Percentiles rank a stretch among this genome's conserved stretches.
These are phyloP conservation scores for Otis tarda DNA, from an alignment of 2,113 vertebrate genomes.

Conservation along the genomic window DNA sequence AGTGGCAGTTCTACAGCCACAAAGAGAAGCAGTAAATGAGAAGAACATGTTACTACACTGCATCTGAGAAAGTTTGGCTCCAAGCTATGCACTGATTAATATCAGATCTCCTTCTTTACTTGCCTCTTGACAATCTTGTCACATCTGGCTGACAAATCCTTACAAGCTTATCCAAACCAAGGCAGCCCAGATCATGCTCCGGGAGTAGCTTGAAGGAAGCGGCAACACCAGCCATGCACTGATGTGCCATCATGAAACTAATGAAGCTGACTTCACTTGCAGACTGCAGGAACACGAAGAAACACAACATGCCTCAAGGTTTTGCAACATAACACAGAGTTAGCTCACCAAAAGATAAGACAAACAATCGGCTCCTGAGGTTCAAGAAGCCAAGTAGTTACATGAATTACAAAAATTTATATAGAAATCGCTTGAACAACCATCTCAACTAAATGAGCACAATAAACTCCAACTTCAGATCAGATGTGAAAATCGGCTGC, in stretches of 20 bases:
- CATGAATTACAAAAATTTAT: constrained; percentile 41
- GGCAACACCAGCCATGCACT: constrained; percentile 75
- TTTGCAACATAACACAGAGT: constrained; percentile 66
- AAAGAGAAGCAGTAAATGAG: constrained; percentile 81
- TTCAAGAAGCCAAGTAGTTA: constrained; percentile 65
- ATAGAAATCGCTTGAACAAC: neutral
- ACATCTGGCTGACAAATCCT: constrained; percentile 93
- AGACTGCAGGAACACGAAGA: constrained; percentile 73
- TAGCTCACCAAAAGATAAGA: constrained; percentile 68
- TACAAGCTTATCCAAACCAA: constrained; percentile 82
- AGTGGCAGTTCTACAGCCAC: constrained; percentile 78
- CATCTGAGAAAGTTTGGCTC: constrained; percentile 89
- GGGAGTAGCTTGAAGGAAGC: constrained; percentile 80
- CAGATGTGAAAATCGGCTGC: constrained; percentile 22
- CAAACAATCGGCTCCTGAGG: constrained; percentile 66
- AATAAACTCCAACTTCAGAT: constrained; percentile 27
- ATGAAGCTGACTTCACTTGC: constrained; percentile 82
- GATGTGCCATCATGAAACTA: constrained; percentile 84
- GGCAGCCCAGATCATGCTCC: constrained; percentile 76
- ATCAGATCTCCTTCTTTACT: constrained; percentile 87
- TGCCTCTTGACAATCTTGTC: constrained; percentile 87
- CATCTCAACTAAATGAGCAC: neutral
- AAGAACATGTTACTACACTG: constrained; percentile 90
- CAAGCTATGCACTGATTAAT: constrained; percentile 90
- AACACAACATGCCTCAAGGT: constrained; percentile 72